phyloP scores from a whole-genome alignment of 2,113 vertebrate species.

The Petaurus breviceps region DNA sequence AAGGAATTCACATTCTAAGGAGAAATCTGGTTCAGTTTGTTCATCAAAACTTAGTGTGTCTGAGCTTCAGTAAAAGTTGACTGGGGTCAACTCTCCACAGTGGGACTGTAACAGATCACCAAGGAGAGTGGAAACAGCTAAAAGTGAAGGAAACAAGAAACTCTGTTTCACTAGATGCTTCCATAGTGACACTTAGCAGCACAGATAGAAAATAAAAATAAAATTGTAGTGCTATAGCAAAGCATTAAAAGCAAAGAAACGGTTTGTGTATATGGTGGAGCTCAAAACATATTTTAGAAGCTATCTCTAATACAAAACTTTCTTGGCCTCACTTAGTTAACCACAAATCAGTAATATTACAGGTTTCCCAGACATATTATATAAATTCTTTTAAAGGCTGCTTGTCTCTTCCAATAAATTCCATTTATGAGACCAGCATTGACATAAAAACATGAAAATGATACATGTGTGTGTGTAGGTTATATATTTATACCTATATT shows the following conservation, averaged over 20 bases:
- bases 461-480: not conserved
- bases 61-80: slow-evolving; percentile 45
- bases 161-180: not conserved
- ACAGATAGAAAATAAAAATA: slow-evolving; percentile 20
- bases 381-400: not conserved
- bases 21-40: slow-evolving; percentile 24
- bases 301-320: not conserved
- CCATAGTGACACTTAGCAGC: slow-evolving; percentile 1
- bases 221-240: not conserved
- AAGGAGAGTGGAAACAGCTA: not conserved
- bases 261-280: not conserved
- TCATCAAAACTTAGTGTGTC: slow-evolving; percentile 43
- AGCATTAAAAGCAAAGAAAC: not conserved
- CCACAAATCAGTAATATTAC: not conserved
- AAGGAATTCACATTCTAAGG: slow-evolving; percentile 35
- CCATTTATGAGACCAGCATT: not conserved
- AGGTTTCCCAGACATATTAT: not conserved
- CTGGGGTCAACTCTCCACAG: slow-evolving; percentile 49
- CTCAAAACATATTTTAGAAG: fast-evolving
- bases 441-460: not conserved
- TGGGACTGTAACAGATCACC: slow-evolving; percentile 49
- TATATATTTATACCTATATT: not conserved
- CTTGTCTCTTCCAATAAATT: not conserved
- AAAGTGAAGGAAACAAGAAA: not conserved
- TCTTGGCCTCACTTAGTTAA: not conserved